A percentile compares a stretch with the other conserved stretches of the same genome.
Evolutionary conservation across 2,113 vertebrate genomes (phyloP).

Genomic region (Siniperca knerii): DNA sequence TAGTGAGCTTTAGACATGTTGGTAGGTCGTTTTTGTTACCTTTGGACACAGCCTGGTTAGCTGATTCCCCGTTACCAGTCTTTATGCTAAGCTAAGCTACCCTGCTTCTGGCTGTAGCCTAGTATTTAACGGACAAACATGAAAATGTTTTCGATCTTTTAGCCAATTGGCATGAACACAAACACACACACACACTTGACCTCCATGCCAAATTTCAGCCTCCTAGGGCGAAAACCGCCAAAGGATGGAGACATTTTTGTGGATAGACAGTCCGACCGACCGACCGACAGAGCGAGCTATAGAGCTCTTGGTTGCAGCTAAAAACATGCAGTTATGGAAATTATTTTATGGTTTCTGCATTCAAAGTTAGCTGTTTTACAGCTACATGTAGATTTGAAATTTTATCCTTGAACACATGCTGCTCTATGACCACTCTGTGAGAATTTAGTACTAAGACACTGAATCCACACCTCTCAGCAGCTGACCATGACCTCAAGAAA

Average conservation of each 20-base stretch:
- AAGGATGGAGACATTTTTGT: too few relatives aligned
- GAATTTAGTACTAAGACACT: background rate
- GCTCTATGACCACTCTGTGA: background rate
- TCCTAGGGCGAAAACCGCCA: too few relatives aligned
- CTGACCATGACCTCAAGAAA: constrained; percentile 1
- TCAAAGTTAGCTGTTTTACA: too few relatives aligned
- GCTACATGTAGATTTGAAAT: background rate
- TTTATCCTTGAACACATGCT: background rate
- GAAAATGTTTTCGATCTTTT: background rate
- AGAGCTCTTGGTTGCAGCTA: too few relatives aligned
- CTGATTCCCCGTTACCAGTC: background rate
- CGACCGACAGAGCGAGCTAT: too few relatives aligned
- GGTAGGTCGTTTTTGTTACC: too few relatives aligned
- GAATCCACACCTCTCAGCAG: constrained; percentile 11
- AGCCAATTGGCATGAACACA: too few relatives aligned
- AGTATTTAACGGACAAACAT: background rate
- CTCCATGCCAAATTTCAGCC: too few relatives aligned
- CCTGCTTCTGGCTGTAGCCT: too few relatives aligned
- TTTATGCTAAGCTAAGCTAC: background rate
- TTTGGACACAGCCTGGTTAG: too few relatives aligned
- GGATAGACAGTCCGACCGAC: too few relatives aligned
- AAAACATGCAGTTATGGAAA: background rate
- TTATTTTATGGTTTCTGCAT: background rate
- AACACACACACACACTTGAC: too few relatives aligned
- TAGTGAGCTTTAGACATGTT: background rate